Base-by-base conservation (phyloP, 2,888 invertebrate genomes). In the Agrotis segetum region DNA sequence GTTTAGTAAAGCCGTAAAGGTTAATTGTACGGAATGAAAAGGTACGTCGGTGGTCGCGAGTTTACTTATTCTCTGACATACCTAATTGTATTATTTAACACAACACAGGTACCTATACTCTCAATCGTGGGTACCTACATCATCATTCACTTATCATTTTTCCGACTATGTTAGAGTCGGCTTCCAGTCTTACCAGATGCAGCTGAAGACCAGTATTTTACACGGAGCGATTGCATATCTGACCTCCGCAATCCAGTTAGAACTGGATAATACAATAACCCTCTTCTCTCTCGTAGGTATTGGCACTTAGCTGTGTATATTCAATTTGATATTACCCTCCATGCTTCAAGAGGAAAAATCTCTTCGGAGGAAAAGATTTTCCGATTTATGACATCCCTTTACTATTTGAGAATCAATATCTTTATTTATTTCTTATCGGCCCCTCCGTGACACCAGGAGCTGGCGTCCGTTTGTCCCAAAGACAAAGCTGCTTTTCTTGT, bases 401-500 rank as follows among this genome's bases (percentile, higher is more conserved):
- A 67, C 58, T 80, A 72, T 84, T 81, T 82, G 49, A 59, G 72
- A 85, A 83, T 83, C 81, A 79, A 86, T 84, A 79, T 82, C 74
- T 84, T 84, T 87, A 82, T 85, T 84, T 81, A 85, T 85, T 69
- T 83, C 82, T 87, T 88, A 84, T 84, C 85, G 82, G 77, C 81
- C 78, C 75, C 73, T 68, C 71, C 59, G 78, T 84, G 79, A 79
- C 86, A 81, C 70, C 83, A 83, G 82, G 79, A 85, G 87, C 89
- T 72, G 71, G 88, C 89, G 91, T 93, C 92, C 91, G 92, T 92
- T 90, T 85, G 90, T 92, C 88, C 90, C 89, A 89, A 90, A 93
- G 93, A 93, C 93, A 94, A 94, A 94, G 93, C 92, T 87, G 92
- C 90, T 92, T 92, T 88, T 87, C 90, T 90, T 91, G 92, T 92